These are phyloP conservation scores for Pterostichus niger DNA, from an alignment of 2,888 invertebrate genomes.

Conservation along the genomic window DNA sequence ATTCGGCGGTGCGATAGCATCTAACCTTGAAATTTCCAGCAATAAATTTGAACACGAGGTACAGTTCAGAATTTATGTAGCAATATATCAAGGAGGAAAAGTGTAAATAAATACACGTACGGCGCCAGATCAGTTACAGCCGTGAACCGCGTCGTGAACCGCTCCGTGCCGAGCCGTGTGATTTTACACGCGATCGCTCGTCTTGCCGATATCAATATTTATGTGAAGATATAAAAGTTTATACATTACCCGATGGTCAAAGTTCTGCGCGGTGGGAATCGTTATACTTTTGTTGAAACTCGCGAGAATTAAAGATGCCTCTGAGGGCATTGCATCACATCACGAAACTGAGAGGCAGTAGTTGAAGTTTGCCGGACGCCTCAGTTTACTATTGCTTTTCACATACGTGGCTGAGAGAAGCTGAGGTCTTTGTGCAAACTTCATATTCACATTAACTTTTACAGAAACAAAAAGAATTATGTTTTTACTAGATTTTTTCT, in stretches of 20 bases:
- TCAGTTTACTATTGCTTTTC: conserved; percentile 7
- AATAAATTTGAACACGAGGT: conserved; percentile 17
- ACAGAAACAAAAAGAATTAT: neutral
- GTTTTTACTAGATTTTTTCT: no score
- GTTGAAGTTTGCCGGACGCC: neutral
- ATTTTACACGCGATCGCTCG: conserved; percentile 69
- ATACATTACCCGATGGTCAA: conserved; percentile 70
- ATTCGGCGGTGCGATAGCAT: neutral
- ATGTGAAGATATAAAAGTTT: conserved; percentile 71
- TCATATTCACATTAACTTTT: neutral
- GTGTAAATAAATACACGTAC: conserved; percentile 48
- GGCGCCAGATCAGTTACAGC: neutral
- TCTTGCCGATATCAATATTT: conserved; percentile 71
- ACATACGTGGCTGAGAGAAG: conserved; percentile 23
- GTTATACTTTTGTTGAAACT: conserved; percentile 57
- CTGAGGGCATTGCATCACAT: conserved; percentile 43
- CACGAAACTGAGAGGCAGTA: neutral
- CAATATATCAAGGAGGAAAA: conserved; percentile 58
- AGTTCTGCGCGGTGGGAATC: conserved; percentile 52
- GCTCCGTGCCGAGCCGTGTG: conserved; percentile 11
- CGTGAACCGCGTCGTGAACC: neutral
- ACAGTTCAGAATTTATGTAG: conserved; percentile 54
- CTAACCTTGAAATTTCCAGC: conserved; percentile 11
- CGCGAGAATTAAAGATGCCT: conserved; percentile 65
- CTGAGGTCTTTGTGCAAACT: neutral